Percentiles rank a stretch among this genome's conserved stretches.
phyloP scores from a whole-genome alignment of 2,797 vertebrate species.

The Macropus fuliginosus region DNA sequence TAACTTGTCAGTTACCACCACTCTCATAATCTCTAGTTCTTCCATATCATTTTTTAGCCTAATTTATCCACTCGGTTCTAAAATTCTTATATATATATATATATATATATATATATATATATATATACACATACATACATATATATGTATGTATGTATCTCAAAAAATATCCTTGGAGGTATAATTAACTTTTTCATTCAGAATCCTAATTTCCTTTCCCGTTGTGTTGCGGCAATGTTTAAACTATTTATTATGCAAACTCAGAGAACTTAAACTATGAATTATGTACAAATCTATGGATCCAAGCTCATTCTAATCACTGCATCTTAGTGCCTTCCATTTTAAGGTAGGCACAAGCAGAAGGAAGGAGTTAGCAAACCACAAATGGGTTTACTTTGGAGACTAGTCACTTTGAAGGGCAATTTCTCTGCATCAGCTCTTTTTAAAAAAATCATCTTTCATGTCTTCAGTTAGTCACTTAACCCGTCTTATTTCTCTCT shows the following conservation, averaged over 20 bases:
- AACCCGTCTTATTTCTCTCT: slow-evolving; percentile 49
- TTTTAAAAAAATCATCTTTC: neutral
- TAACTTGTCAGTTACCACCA: slow-evolving; percentile 84
- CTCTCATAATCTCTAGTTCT: slow-evolving; percentile 83
- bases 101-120: no score
- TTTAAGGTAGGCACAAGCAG: slow-evolving; percentile 79
- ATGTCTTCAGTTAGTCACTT: slow-evolving; percentile 43
- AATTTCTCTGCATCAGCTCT: slow-evolving; percentile 24
- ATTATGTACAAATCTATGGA: slow-evolving; percentile 86
- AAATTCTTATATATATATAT: slow-evolving; percentile 77
- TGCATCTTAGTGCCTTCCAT: slow-evolving; percentile 73
- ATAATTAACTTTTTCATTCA: slow-evolving; percentile 89
- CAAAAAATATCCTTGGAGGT: slow-evolving; percentile 86
- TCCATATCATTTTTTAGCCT: slow-evolving; percentile 78
- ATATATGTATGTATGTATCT: slow-evolving; percentile 42
- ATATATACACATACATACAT: no score
- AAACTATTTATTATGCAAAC: slow-evolving; percentile 89
- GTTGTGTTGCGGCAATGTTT: slow-evolving; percentile 85
- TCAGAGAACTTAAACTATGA: slow-evolving; percentile 86
- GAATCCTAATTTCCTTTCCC: slow-evolving; percentile 87
- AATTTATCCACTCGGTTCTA: slow-evolving; percentile 84
- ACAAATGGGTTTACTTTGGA: slow-evolving; percentile 52
- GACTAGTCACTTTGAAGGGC: slow-evolving; percentile 36
- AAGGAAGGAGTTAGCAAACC: slow-evolving; percentile 62
- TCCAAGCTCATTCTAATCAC: slow-evolving; percentile 83